Evolutionary conservation across 2,113 vertebrate genomes (phyloP).

Genomic region (cattle (Bos taurus)): ARS-UCD2.0 NC_037343.1:61734501-61735000

Average conservation of each 20-base stretch:
- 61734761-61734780: neutral
- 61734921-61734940: neutral
- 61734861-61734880: fast-evolving
- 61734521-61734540: neutral
- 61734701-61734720: neutral
- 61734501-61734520: neutral
- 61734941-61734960: neutral
- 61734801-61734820: neutral
- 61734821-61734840: neutral
- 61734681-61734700: neutral
- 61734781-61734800: neutral
- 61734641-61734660: fast-evolving
- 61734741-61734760: neutral
- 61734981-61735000: neutral
- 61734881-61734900: neutral
- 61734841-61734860: neutral
- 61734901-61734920: fast-evolving
- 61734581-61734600: neutral
- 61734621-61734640: neutral
- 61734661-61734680: neutral
- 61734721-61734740: fast-evolving
- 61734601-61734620: neutral
- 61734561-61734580: neutral
- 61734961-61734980: neutral
- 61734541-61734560: neutral